These are phyloP conservation scores for Hanleya hanleyi DNA, from an alignment of 2,888 invertebrate species.

Conservation along the genomic window DNA sequence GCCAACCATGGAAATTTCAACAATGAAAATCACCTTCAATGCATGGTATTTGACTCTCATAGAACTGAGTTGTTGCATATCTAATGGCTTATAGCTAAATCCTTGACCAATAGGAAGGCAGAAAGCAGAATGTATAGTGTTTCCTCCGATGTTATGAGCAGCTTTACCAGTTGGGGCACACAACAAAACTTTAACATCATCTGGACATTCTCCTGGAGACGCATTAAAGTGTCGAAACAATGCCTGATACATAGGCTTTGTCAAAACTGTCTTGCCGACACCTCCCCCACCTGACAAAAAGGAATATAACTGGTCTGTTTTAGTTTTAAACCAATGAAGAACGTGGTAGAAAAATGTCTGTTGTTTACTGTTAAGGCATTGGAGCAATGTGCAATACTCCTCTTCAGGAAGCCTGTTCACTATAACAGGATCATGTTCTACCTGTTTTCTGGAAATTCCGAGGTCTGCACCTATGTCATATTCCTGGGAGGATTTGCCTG, in stretches of 20 bases:
- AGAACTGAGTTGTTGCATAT: neutral
- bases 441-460: neutral
- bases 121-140: constrained; percentile 1
- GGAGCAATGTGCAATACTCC: neutral
- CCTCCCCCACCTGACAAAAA: constrained; percentile 32
- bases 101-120: neutral
- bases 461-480: constrained; percentile 14
- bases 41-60: constrained; percentile 13
- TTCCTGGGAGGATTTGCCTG: neutral
- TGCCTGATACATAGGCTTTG: no score
- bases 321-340: neutral
- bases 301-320: neutral
- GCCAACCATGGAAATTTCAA: constrained; percentile 44
- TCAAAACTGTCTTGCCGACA: constrained; percentile 32
- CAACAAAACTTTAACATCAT: no score
- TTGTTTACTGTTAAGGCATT: neutral
- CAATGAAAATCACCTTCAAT: no score
- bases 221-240: no score
- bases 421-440: neutral
- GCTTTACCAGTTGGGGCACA: no score
- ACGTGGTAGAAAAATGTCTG: constrained; percentile 1
- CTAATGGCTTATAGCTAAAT: neutral
- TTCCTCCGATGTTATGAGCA: no score
- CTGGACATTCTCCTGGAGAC: no score
- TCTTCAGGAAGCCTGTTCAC: neutral